Conservation (phyloP, 1,140 invertebrate species). For the Temnothorax curvispinosus region DNA sequence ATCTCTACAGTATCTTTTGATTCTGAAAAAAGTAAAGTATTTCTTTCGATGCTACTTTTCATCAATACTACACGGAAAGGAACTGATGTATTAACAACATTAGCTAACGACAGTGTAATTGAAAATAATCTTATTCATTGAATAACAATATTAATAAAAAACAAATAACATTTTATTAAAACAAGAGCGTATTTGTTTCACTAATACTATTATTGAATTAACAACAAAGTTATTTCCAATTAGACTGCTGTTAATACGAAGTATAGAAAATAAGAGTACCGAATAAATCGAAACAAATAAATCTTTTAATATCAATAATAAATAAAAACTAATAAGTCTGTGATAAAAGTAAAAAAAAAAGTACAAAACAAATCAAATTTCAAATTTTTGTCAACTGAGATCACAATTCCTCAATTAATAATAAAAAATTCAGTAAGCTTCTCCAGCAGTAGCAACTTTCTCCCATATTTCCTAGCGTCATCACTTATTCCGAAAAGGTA, state of each 20-base stretch:
- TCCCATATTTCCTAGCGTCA: neutral
- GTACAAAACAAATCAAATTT: neutral
- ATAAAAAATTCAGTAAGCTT: neutral
- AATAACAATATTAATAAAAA: neutral
- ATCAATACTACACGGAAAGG: neutral
- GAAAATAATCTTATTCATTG: neutral
- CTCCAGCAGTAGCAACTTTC: neutral
- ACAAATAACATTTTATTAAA: neutral
- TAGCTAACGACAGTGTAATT: neutral
- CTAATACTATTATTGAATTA: neutral
- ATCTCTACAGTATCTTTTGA: neutral
- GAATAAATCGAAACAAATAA: neutral
- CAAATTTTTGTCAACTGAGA: neutral
- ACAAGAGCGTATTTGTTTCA: neutral
- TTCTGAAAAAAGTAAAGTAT: neutral
- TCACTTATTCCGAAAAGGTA: conserved; percentile 3
- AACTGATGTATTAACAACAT: neutral
- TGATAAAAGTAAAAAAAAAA: neutral
- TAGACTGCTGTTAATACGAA: neutral
- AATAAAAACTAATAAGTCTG: neutral
- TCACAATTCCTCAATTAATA: neutral
- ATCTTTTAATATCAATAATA: neutral
- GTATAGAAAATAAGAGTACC: no score
- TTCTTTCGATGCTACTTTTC: neutral
- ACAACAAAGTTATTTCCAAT: neutral